A percentile compares a stretch with the other conserved stretches of the same genome.
Evolutionary conservation across 2,888 invertebrate species (phyloP).

Genomic region (Tanytarsus gracilentus): DNA sequence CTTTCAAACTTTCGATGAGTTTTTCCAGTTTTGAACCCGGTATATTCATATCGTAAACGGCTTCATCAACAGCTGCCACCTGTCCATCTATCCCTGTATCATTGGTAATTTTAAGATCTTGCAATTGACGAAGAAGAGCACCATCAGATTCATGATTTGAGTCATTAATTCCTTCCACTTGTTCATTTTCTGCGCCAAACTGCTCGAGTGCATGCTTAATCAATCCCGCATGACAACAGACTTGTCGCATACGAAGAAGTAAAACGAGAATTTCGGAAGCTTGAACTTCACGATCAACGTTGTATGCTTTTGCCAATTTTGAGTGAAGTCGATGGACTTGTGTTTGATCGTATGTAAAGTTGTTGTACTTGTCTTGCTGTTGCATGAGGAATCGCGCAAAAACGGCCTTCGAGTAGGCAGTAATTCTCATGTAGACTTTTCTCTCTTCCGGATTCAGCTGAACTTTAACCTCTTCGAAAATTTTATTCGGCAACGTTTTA

Average conservation of each 20-base stretch:
- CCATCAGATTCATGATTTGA: conserved; percentile 44
- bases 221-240: conserved; percentile 81
- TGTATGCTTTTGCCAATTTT: conserved; percentile 52
- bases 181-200: not conserved
- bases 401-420: conserved; percentile 62
- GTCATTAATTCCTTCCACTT: conserved; percentile 38
- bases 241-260: conserved; percentile 74
- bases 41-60: conserved; percentile 53
- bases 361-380: conserved; percentile 55
- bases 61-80: conserved; percentile 45
- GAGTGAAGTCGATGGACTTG: conserved; percentile 49
- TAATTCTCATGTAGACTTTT: conserved; percentile 65
- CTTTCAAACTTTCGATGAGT: conserved; percentile 49
- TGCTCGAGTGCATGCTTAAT: conserved; percentile 42
- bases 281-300: conserved; percentile 49
- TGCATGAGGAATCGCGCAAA: conserved; percentile 71
- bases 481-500: conserved; percentile 53
- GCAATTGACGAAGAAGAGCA: conserved; percentile 55
- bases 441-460: conserved; percentile 59
- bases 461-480: conserved; percentile 50
- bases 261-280: conserved; percentile 69
- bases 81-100: not conserved
- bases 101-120: conserved; percentile 50
- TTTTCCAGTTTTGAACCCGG: conserved; percentile 60
- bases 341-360: conserved; percentile 39